Conservation (phyloP, 2,797 vertebrate genomes). For the Chelmon rostratus region DNA sequence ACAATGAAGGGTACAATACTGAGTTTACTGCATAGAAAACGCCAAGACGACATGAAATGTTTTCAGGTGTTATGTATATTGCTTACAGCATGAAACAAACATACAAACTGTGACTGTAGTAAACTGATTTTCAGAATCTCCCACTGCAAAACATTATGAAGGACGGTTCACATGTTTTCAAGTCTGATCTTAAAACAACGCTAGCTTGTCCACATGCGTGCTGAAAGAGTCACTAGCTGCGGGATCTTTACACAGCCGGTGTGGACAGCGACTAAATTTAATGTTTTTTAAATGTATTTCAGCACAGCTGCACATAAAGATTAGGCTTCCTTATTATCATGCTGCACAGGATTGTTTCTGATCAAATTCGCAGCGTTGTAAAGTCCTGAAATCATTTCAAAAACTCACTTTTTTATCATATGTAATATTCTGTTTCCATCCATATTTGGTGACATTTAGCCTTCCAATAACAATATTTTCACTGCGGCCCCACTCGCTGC, state of each 20-base stretch:
- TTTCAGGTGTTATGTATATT: conserved; percentile 74
- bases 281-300: no score
- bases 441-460: no score
- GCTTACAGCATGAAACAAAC: conserved; percentile 64
- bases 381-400: background rate
- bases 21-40: conserved; percentile 85
- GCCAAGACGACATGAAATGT: conserved; percentile 69
- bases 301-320: no score
- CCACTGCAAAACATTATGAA: background rate
- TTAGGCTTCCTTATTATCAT: no score
- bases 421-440: no score
- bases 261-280: no score
- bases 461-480: no score
- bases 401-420: no score
- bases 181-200: background rate
- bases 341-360: no score
- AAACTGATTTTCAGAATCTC: conserved; percentile 5
- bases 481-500: no score
- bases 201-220: background rate
- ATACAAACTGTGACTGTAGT: background rate
- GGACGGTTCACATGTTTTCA: conserved; percentile 4
- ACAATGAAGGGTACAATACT: conserved; percentile 69
- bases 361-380: no score
- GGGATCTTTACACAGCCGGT: background rate
- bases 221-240: background rate